phyloP scores from a whole-genome alignment of 2,113 vertebrate genomes.

The Campylomormyrus numenius region DNA sequence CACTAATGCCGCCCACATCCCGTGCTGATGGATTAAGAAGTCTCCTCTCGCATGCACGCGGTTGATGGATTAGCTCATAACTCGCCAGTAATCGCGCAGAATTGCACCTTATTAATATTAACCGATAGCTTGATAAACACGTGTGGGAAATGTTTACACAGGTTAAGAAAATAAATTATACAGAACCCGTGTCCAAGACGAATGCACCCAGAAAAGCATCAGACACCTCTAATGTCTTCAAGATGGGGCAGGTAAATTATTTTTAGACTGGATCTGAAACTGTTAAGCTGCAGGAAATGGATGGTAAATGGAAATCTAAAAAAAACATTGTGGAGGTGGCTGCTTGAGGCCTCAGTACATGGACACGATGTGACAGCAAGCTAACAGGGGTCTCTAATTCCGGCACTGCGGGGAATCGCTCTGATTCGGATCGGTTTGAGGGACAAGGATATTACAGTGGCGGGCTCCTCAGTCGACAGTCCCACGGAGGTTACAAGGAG shows the following conservation, averaged over 20 bases:
- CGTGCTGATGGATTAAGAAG: background rate
- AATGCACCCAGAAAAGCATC: background rate
- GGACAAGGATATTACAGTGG: background rate
- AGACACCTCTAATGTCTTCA: background rate
- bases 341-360: background rate
- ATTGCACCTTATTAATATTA: background rate
- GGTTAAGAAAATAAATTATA: background rate
- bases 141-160: background rate
- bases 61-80: conserved; percentile 13
- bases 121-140: background rate
- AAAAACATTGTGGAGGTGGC: background rate
- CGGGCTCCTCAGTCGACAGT: background rate
- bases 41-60: background rate
- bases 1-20: background rate
- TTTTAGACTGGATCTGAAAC: background rate
- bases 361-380: background rate
- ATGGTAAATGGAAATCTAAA: background rate
- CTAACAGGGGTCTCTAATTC: background rate
- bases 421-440: background rate
- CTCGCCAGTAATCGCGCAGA: background rate
- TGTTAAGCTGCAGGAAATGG: background rate
- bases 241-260: background rate
- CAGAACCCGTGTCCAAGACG: background rate
- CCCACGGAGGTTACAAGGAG: background rate
- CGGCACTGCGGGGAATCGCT: background rate